These are phyloP conservation scores for Zoanthus gigantus DNA, from an alignment of 92 coral and sea anemone genomes.

Conservation along the genomic window DNA sequence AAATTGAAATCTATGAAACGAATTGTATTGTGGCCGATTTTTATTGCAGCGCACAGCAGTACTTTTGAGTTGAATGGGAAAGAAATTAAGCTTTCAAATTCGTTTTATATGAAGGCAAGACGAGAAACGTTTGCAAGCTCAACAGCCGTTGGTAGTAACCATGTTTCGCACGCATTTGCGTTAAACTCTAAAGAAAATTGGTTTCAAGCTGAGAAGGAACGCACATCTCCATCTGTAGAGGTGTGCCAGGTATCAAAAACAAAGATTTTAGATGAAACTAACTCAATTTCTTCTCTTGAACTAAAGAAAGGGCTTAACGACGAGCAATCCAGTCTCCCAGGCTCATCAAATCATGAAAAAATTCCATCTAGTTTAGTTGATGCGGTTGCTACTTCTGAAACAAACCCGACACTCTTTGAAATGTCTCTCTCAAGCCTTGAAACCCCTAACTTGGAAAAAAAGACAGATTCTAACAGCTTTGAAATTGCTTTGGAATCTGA, in stretches of 20 bases:
- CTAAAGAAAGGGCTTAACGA: background rate
- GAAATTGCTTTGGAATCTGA: background rate
- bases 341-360: background rate
- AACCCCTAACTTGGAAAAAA: background rate
- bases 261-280: background rate
- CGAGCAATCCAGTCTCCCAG: background rate
- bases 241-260: background rate
- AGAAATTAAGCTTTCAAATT: slow-evolving; percentile 14
- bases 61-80: background rate
- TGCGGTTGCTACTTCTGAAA: background rate
- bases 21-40: slow-evolving; percentile 12
- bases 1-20: background rate
- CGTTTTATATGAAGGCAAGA: background rate
- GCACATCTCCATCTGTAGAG: background rate
- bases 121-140: background rate
- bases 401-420: background rate
- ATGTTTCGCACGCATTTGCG: background rate
- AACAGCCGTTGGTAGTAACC: background rate
- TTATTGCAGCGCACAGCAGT: background rate
- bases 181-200: background rate
- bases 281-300: background rate
- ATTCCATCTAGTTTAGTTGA: background rate
- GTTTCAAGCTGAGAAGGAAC: background rate
- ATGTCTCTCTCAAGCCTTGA: background rate
- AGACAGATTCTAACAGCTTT: background rate